Evolutionary conservation across 2,888 invertebrate genomes (phyloP).

Genomic region (Lasioglossum malachurum): DNA sequence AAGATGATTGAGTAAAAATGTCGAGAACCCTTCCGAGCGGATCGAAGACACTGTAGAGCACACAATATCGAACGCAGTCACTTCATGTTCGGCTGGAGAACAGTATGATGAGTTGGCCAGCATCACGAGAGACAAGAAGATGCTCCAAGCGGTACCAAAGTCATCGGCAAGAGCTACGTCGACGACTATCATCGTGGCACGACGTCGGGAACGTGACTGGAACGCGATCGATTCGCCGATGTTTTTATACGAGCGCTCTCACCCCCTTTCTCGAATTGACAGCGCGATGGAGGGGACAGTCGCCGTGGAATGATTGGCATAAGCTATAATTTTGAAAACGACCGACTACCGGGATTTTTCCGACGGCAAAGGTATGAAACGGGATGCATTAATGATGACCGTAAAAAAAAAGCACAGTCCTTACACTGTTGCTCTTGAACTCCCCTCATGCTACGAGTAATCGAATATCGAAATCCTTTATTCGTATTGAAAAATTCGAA

Average conservation of each 20-base stretch:
- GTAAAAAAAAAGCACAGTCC: neutral
- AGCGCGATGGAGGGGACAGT: neutral
- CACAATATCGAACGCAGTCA: too few species aligned
- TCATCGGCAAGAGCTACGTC: neutral
- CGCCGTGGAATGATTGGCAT: slow-evolving; percentile 18
- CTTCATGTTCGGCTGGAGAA: neutral
- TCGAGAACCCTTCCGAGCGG: too few species aligned
- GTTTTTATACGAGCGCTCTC: neutral
- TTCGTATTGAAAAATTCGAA: neutral
- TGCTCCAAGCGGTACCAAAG: neutral
- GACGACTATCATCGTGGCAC: neutral
- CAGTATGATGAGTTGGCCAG: neutral
- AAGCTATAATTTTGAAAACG: neutral
- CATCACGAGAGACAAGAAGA: neutral
- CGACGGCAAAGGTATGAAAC: neutral
- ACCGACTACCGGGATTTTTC: neutral
- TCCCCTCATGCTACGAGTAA: neutral
- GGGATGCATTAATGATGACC: neutral
- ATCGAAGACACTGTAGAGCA: too few species aligned
- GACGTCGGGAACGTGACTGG: neutral
- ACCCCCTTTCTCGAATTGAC: neutral
- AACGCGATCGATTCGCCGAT: slow-evolving; percentile 7
- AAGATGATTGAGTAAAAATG: too few species aligned
- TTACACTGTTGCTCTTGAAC: neutral
- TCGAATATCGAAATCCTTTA: neutral